These are phyloP conservation scores for Thunnus maccoyii DNA, from an alignment of 2,113 vertebrate species.

Conservation along the genomic window DNA sequence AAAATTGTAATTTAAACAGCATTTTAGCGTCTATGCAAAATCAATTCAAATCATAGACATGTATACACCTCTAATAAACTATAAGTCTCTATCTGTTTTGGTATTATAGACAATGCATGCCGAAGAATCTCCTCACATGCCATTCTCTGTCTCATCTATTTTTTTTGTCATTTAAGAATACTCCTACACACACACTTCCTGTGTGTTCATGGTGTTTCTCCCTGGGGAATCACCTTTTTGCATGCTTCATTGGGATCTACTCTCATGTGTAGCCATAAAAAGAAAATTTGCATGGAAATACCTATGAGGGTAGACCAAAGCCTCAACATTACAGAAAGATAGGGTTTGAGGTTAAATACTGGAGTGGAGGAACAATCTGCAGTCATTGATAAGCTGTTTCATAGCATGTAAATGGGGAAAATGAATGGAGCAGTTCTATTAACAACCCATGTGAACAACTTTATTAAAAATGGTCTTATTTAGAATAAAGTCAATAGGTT, in stretches of 20 bases:
- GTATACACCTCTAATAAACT: conserved; percentile 2
- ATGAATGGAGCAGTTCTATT: conserved; percentile 6
- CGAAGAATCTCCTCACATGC: conserved; percentile 10
- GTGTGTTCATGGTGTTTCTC: conserved; percentile 11
- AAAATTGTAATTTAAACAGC: no score
- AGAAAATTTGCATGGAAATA: conserved; percentile 13
- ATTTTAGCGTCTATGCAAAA: no score
- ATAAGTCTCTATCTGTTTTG: background rate
- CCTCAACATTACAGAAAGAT: background rate
- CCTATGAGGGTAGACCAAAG: background rate
- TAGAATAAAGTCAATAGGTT: conserved; percentile 21
- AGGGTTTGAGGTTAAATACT: background rate
- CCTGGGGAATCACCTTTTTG: conserved; percentile 13
- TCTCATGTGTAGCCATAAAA: conserved; percentile 11
- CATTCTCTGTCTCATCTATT: background rate
- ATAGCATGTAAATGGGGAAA: conserved; percentile 3
- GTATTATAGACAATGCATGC: conserved; percentile 9
- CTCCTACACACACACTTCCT: conserved; percentile 11
- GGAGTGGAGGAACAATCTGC: background rate
- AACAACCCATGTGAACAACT: conserved; percentile 23
- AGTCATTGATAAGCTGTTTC: conserved; percentile 5
- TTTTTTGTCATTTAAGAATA: conserved; percentile 24
- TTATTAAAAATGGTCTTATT: conserved; percentile 39
- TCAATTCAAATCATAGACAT: background rate
- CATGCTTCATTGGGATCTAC: conserved; percentile 6